These are phyloP conservation scores for Hemithea aestivaria DNA, from an alignment of 2,888 invertebrate genomes.

Conservation along the genomic window DNA sequence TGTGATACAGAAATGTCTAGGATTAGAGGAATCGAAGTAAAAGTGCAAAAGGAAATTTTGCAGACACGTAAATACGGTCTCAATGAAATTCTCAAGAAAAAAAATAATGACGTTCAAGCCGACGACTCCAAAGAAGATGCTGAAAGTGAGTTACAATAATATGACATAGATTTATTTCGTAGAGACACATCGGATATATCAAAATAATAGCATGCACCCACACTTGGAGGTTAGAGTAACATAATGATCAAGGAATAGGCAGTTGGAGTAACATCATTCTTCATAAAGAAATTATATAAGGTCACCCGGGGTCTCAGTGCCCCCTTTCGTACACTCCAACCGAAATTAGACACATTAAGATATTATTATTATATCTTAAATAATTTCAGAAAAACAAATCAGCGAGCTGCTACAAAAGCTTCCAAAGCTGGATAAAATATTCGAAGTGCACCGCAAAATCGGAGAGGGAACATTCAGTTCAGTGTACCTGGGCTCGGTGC, in stretches of 20 bases:
- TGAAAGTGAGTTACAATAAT: slow-evolving; percentile 62
- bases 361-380: background rate
- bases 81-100: slow-evolving; percentile 47
- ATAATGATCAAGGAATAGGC: too few relatives aligned
- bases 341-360: too few relatives aligned
- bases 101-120: slow-evolving; percentile 46
- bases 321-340: too few relatives aligned
- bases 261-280: too few relatives aligned
- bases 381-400: slow-evolving; percentile 59
- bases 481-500: slow-evolving; percentile 87
- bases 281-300: too few relatives aligned
- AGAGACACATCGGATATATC: too few relatives aligned
- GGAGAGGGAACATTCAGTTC: slow-evolving; percentile 94
- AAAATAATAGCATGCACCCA: too few relatives aligned
- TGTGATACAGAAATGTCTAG: slow-evolving; percentile 41
- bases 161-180: too few relatives aligned
- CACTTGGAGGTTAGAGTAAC: background rate
- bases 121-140: slow-evolving; percentile 51
- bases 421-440: slow-evolving; percentile 81
- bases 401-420: slow-evolving; percentile 67
- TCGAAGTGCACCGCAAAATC: slow-evolving; percentile 84
- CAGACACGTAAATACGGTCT: slow-evolving; percentile 47
- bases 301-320: too few relatives aligned
- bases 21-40: slow-evolving; percentile 62
- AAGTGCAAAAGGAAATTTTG: slow-evolving; percentile 51